Evolutionary conservation across 2,888 invertebrate species (phyloP), one percentile per base, ranked within the genome.

Genomic region (Germaria angustata): DNA sequence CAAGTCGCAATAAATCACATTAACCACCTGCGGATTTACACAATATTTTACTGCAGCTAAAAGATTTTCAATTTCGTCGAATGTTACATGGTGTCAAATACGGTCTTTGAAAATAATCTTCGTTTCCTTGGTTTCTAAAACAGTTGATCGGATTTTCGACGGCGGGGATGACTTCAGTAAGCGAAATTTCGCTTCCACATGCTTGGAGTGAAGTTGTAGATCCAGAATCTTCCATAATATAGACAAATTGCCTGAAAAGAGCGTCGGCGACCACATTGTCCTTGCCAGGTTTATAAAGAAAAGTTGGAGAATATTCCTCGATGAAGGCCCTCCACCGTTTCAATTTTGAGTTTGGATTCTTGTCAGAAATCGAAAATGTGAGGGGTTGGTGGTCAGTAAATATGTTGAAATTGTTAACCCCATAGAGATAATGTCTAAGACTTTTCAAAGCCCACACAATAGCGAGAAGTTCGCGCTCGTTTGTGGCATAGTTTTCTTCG

Each of bases 1-100:
- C 28, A 78, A 17, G 24, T 72, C 80, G 3, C 65, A 73, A 68
- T 68, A 1, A 22, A 73, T 79, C 5, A 46, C 61, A 17, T 80
- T 80, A 0, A 65, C 34, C 20, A 55, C 41, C 4, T 44, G 22
- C 0, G 77, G 69, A 39, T 65, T 80, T 55, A 80, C 28, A 17
- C 63, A 57, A 5, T 32, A 0, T 11, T 32, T 17, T 13, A 32
- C 2, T 32, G 53, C 9, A 1, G 32, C 32, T 32, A 32, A 32
- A 71, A 17, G 61, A 46, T 77, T 77, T 39, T 77, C 65, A 17
- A 36, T 49, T 5, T 49, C 49, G n/a, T 49, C 49, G 22, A 36
- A 22, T n/a, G n/a, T n/a, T n/a, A n/a, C n/a, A n/a, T n/a, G 51
- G 51, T 36, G 34, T 57, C 20, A 2, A 20, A 13, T 5, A 57